These are phyloP conservation scores for Phengaris arion DNA, from an alignment of 2,888 invertebrate genomes.

Conservation along the genomic window DNA sequence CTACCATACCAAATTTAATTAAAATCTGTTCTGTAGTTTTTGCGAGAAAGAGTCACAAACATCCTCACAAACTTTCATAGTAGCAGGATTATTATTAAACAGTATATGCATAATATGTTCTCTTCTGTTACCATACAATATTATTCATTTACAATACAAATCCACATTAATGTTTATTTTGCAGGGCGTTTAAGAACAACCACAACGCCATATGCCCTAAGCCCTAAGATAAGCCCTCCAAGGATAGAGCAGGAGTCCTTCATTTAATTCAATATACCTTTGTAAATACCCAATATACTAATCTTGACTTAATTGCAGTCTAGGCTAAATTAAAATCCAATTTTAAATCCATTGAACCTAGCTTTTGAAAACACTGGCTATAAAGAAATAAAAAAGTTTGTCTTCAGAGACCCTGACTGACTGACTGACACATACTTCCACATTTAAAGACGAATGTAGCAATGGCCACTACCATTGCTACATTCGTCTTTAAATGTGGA, in stretches of 20 bases:
- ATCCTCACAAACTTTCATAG: no score
- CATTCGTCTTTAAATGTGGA: not conserved
- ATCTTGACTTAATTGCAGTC: not conserved
- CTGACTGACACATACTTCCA: no score
- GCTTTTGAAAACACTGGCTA: not conserved
- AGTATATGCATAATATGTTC: no score
- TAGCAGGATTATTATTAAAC: no score
- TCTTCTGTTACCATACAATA: no score
- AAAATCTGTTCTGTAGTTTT: no score
- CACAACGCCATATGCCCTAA: not conserved
- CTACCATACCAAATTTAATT: no score
- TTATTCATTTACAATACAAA: not conserved
- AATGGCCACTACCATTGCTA: not conserved
- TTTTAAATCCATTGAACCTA: not conserved
- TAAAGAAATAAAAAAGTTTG: constrained; percentile 11
- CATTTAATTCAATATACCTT: not conserved
- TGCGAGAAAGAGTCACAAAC: no score
- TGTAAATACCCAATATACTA: not conserved
- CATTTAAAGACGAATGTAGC: no score
- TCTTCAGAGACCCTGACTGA: no score
- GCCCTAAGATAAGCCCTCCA: not conserved
- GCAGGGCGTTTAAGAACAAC: not conserved
- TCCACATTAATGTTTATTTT: not conserved
- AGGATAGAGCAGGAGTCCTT: not conserved
- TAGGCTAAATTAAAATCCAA: constrained; percentile 12